These are phyloP conservation scores for Astreopora myriophthalma DNA, from an alignment of 64 coral and sea anemone genomes.

Conservation along the genomic window DNA sequence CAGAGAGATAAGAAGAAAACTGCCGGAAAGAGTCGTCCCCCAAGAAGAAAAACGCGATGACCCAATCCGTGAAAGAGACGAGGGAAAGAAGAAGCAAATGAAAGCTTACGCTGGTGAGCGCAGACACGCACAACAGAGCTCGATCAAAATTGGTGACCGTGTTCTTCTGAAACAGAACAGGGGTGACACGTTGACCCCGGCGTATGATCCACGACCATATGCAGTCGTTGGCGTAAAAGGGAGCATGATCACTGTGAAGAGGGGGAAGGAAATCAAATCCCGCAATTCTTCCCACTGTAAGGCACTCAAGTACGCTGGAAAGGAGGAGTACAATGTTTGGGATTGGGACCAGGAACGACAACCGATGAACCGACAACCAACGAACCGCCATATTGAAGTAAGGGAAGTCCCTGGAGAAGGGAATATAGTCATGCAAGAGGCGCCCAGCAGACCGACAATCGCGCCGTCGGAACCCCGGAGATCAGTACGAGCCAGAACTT, in stretches of 20 bases:
- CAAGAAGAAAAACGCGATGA: neutral
- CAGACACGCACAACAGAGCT: neutral
- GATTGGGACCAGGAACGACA: neutral
- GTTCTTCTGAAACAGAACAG: neutral
- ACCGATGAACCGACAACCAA: neutral
- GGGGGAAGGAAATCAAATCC: constrained; percentile 1
- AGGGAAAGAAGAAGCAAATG: neutral
- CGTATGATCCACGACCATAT: neutral
- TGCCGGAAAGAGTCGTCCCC: neutral
- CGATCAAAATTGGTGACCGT: neutral
- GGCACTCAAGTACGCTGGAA: neutral
- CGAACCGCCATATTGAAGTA: neutral
- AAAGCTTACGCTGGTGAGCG: neutral
- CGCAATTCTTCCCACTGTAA: constrained; percentile 10
- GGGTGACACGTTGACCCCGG: neutral
- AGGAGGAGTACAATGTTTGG: neutral
- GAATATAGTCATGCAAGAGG: neutral
- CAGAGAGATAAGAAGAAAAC: neutral
- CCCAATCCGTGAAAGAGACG: neutral
- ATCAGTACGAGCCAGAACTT: neutral
- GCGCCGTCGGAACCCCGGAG: neutral
- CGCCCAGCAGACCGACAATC: neutral
- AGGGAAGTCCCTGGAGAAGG: neutral
- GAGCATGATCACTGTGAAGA: constrained; percentile 13
- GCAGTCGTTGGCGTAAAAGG: neutral